Conservation (phyloP, 2,888 invertebrate genomes). For the Drepana falcataria region DNA sequence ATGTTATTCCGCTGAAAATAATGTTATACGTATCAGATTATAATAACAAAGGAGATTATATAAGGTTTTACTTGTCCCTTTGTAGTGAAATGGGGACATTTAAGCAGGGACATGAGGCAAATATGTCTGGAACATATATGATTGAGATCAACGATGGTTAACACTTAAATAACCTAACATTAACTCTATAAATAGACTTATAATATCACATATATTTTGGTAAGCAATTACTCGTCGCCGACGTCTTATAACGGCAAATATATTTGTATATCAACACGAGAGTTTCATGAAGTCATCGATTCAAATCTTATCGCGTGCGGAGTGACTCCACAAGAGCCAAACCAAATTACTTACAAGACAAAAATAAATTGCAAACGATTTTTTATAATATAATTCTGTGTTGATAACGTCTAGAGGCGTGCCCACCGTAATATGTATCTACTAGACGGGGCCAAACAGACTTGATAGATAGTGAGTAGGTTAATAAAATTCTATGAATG, state of each 20-base stretch:
- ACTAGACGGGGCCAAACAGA: too few relatives aligned
- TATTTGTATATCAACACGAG: too few relatives aligned
- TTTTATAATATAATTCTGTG: neutral
- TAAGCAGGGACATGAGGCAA: neutral
- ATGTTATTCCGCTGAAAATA: too few relatives aligned
- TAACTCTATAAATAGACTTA: slow-evolving; percentile 20
- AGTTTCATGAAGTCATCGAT: too few relatives aligned
- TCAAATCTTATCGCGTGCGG: neutral
- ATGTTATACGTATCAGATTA: too few relatives aligned
- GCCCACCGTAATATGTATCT: too few relatives aligned
- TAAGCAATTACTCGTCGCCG: slow-evolving; percentile 16
- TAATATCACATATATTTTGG: slow-evolving; percentile 56
- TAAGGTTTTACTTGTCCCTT: too few relatives aligned
- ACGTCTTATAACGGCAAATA: slow-evolving; percentile 1
- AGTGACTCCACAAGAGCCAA: neutral
- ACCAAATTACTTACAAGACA: neutral
- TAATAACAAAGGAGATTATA: too few relatives aligned
- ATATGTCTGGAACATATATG: slow-evolving; percentile 11
- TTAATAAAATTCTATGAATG: too few relatives aligned
- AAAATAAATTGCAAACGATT: neutral
- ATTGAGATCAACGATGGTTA: slow-evolving; percentile 45
- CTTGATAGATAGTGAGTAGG: too few relatives aligned
- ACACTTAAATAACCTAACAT: slow-evolving; percentile 18
- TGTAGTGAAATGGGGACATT: too few relatives aligned
- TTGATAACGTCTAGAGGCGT: neutral